A percentile compares a stretch with the other conserved stretches of the same genome.
Conservation (phyloP, 2,797 vertebrate species). For the Phyllotis vaccarum region DNA sequence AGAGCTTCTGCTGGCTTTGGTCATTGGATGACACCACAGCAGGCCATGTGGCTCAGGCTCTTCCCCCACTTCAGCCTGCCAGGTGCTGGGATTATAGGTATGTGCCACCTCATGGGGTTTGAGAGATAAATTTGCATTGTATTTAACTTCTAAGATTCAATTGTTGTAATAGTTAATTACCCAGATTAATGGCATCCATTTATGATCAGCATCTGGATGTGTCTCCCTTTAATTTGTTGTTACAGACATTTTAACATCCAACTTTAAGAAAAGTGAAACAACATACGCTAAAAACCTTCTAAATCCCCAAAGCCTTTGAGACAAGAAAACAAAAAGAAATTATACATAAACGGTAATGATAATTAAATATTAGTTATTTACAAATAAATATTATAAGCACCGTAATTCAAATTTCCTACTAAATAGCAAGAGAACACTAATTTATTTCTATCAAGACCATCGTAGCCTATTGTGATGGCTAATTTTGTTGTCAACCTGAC, state of each 20-base stretch:
- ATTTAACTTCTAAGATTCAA: not conserved
- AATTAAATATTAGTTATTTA: not conserved
- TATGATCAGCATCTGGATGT: constrained; percentile 5
- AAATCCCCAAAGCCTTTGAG: constrained; percentile 20
- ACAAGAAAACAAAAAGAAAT: constrained; percentile 34
- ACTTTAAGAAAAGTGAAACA: constrained; percentile 31
- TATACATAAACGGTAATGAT: not conserved
- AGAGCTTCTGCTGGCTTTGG: not conserved
- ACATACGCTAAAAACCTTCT: not conserved
- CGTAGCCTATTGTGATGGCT: not conserved
- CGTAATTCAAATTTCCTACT: constrained; percentile 38
- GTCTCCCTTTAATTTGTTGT: not conserved
- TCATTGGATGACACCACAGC: not conserved
- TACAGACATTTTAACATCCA: constrained; percentile 37
- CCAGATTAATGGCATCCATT: not conserved
- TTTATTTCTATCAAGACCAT: constrained; percentile 7
- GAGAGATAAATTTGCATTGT: constrained; percentile 2
- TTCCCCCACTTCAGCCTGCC: not conserved
- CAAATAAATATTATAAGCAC: not conserved
- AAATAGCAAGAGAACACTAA: constrained; percentile 23
- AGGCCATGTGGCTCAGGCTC: not conserved
- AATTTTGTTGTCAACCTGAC: not conserved
- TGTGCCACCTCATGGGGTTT: not conserved
- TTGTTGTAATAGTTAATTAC: not conserved
- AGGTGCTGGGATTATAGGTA: not conserved